A percentile compares a stretch with the other conserved stretches of the same genome.
These are phyloP conservation scores for Palythoa heliodiscus DNA, from an alignment of 92 coral and sea anemone species.

Conservation along the genomic window DNA sequence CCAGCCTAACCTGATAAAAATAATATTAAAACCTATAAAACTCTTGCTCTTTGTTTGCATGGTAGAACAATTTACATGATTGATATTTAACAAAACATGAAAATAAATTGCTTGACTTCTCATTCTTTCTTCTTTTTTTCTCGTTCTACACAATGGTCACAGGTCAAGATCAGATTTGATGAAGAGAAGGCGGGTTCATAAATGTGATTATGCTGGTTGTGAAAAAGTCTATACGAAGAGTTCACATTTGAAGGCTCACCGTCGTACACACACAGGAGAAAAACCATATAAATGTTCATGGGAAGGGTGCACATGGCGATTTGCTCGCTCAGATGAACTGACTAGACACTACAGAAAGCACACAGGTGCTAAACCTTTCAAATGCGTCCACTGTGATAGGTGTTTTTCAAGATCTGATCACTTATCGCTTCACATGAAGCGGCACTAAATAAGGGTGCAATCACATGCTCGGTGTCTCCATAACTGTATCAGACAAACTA, in stretches of 20 bases:
- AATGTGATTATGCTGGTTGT: conserved; percentile 99
- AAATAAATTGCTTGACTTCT: background rate
- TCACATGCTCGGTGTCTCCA: conserved; percentile 19
- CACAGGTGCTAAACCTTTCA: conserved; percentile 99
- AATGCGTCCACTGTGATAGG: conserved; percentile 96
- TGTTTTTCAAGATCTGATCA: conserved; percentile 99
- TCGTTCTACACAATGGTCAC: background rate
- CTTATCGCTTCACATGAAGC: conserved; percentile 98
- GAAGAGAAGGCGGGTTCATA: conserved; percentile 91
- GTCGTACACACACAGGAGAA: conserved; percentile 99
- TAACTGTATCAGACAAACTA: conserved; percentile 8
- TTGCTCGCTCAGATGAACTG: conserved; percentile 99
- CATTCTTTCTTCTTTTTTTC: background rate
- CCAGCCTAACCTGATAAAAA: too few species aligned
- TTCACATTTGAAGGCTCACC: conserved; percentile 97
- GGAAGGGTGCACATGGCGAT: conserved; percentile 99
- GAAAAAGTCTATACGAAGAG: conserved; percentile 99
- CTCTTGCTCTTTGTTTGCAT: background rate
- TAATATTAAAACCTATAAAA: too few species aligned
- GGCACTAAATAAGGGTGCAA: conserved; percentile 69
- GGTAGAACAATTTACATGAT: background rate
- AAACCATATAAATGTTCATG: conserved; percentile 99
- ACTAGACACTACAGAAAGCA: conserved; percentile 99
- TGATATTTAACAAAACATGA: background rate
- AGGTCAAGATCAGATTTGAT: conserved; percentile 72